Conservation (phyloP, 2,797 vertebrate genomes). For the Syngnathus rostellatus region DNA sequence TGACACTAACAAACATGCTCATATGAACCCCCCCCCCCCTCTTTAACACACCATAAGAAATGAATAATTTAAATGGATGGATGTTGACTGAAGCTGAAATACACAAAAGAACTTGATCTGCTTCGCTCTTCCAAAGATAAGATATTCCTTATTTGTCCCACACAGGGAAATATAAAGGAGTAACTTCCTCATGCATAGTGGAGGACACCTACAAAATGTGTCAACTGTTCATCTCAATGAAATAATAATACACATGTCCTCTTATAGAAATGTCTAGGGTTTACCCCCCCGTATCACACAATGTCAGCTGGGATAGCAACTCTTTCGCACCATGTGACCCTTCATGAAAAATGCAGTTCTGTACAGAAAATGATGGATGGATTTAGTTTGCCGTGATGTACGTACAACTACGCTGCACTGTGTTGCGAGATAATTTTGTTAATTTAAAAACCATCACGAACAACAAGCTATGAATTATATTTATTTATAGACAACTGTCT, state of each 20-base stretch:
- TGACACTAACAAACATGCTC: neutral
- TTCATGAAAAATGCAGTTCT: neutral
- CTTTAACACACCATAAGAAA: neutral
- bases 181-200: neutral
- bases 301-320: neutral
- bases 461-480: neutral
- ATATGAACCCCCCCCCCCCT: too few relatives aligned
- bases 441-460: neutral
- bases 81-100: neutral
- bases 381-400: neutral
- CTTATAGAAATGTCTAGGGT: neutral
- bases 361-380: neutral
- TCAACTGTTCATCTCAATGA: neutral
- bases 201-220: neutral
- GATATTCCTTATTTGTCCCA: too few relatives aligned
- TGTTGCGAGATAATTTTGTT: neutral
- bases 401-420: neutral
- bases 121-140: neutral
- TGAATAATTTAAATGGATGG: neutral
- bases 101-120: neutral
- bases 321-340: neutral
- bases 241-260: neutral
- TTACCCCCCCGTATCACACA: neutral
- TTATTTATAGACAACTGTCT: neutral
- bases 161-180: neutral